phyloP scores from a whole-genome alignment of 2,797 vertebrate species.

The Buphagus erythrorhynchus region DNA sequence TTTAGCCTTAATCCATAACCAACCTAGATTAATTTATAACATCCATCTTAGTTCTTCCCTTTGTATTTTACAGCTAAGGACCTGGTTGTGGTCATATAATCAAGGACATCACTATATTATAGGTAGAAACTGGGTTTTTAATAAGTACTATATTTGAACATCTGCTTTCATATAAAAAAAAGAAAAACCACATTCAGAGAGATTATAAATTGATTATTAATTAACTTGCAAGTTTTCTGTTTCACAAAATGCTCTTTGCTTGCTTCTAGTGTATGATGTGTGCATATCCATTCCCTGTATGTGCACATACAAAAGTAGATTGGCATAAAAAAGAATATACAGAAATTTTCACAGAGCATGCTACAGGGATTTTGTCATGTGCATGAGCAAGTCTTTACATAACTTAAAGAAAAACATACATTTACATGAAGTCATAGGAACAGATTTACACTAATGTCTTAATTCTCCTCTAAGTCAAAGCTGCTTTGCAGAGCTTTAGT shows the following conservation, averaged over 20 bases:
- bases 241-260: not conserved
- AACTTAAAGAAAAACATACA: not conserved
- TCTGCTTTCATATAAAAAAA: not conserved
- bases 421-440: not conserved
- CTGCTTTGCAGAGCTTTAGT: constrained; percentile 26
- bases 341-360: not conserved
- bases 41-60: not conserved
- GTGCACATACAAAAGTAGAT: not conserved
- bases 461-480: constrained; percentile 33
- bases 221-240: not conserved
- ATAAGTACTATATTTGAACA: not conserved
- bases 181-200: not conserved
- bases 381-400: not conserved
- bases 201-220: not conserved
- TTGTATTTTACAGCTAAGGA: not conserved
- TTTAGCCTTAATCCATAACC: not conserved
- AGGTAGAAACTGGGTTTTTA: not conserved
- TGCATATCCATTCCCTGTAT: not conserved
- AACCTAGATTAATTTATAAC: not conserved
- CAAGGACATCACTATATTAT: not conserved
- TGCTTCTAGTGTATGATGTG: not conserved
- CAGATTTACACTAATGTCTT: constrained; percentile 1
- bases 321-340: not conserved
- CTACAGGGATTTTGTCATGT: not conserved
- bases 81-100: not conserved